These are phyloP conservation scores for Turnix velox DNA, from an alignment of 2,113 vertebrate genomes.

Conservation along the genomic window DNA sequence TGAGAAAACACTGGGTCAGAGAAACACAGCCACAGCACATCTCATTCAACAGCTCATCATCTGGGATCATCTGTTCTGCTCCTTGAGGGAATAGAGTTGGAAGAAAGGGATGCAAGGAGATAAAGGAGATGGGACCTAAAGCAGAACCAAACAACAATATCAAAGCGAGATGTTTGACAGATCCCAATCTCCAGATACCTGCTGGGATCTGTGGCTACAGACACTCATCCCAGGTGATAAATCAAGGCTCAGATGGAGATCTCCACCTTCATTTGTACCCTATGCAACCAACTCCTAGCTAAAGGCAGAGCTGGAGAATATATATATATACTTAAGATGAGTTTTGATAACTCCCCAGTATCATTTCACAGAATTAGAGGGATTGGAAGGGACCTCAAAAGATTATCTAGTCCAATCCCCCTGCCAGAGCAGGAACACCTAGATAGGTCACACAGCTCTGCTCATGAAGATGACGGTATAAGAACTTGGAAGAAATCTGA, in stretches of 20 bases:
- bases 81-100: neutral
- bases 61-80: neutral
- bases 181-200: neutral
- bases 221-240: neutral
- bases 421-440: too few relatives aligned
- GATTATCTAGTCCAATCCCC: too few relatives aligned
- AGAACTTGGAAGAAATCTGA: neutral
- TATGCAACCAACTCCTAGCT: neutral
- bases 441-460: too few relatives aligned
- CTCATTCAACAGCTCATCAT: neutral
- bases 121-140: neutral
- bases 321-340: neutral
- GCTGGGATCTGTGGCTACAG: neutral
- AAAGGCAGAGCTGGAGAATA: neutral
- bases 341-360: neutral
- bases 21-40: neutral
- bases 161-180: neutral
- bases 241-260: neutral
- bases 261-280: neutral
- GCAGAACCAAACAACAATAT: neutral
- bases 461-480: fast-evolving
- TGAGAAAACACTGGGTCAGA: neutral
- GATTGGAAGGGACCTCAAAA: too few relatives aligned
- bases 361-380: too few relatives aligned
- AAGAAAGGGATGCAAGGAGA: neutral